Percentiles rank a stretch among this genome's conserved stretches.
phyloP scores from a whole-genome alignment of 2,113 vertebrate species.

The Laticauda laticaudata region DNA sequence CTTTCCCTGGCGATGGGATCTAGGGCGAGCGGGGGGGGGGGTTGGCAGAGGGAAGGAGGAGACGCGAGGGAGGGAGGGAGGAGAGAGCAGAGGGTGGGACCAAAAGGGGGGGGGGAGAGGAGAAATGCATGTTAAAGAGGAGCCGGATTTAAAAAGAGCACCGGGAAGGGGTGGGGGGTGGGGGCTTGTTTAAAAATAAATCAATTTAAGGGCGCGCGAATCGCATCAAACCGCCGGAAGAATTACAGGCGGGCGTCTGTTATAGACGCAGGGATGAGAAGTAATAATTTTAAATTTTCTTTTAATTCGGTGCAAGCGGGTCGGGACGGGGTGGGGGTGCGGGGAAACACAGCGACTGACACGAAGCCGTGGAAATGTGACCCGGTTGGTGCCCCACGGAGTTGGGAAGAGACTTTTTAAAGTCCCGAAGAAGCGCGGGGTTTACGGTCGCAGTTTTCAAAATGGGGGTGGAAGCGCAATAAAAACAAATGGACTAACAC shows the following conservation, averaged over 20 bases:
- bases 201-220: constrained; percentile 31
- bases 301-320: background rate
- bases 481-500: background rate
- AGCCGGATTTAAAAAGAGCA: background rate
- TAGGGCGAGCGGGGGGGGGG: too few species aligned
- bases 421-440: background rate
- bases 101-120: background rate
- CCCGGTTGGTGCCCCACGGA: background rate
- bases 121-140: background rate
- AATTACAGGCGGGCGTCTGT: background rate
- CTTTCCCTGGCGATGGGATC: background rate
- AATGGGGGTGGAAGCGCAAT: background rate
- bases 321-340: too few species aligned
- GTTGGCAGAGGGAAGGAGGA: background rate
- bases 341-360: background rate
- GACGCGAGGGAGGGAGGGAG: background rate
- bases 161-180: too few species aligned
- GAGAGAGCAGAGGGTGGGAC: background rate
- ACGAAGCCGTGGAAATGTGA: background rate
- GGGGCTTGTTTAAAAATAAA: constrained; percentile 19
- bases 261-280: background rate
- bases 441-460: background rate
- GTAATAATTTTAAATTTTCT: background rate
- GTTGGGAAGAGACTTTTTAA: background rate
- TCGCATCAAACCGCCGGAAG: background rate